Evolutionary conservation across 2,888 invertebrate species (phyloP), one percentile per base, ranked within the genome.

Genomic region (Rhagonycha fulva): DNA sequence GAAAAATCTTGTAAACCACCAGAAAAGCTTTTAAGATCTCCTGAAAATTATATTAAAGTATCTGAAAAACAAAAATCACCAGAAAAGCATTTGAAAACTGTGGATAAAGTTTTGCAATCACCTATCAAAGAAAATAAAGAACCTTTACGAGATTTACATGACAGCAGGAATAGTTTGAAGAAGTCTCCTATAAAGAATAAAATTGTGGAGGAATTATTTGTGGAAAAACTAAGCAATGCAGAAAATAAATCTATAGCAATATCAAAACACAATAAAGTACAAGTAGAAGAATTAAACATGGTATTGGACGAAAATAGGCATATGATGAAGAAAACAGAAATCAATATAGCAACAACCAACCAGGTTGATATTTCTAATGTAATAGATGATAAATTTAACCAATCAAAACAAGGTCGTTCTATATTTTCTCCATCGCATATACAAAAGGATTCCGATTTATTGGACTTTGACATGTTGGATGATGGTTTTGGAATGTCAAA

Each of bases 351-450:
- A 14, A 72, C 76, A 69, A 78, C 76, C 81, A 84, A 78, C 79
- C 80, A 23, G 69, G 81, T 26, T 78, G 70, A 68, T 32, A 28
- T 72, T 75, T 47, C 72, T 26, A 76, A 77, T 26, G 77, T 80
- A 69, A 63, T 79, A 67, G 73, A 77, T 12, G 71, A 74, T 30
- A 86, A 85, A 71, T 82, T 82, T 28, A 24, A 81, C n/a, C 72
- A 81, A n/a, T 86, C 86, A 7, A 85, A 84, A 80, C 88, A 90
- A 11, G 91, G 90, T 82, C 89, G 92, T 71, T 92, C 93, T 0
- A 92, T 94, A 85, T 94, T 94, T 86, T 94, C 94, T 0, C 94
- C 94, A 4, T 93, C 93, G 78, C 91, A 91, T 60, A 91, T 91
- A 14, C 85, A 86, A 32, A 89, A 90, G 82, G 90, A 91, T 75